phyloP scores from a whole-genome alignment of 2,888 invertebrate species.

The Drosophila picticornis region DNA sequence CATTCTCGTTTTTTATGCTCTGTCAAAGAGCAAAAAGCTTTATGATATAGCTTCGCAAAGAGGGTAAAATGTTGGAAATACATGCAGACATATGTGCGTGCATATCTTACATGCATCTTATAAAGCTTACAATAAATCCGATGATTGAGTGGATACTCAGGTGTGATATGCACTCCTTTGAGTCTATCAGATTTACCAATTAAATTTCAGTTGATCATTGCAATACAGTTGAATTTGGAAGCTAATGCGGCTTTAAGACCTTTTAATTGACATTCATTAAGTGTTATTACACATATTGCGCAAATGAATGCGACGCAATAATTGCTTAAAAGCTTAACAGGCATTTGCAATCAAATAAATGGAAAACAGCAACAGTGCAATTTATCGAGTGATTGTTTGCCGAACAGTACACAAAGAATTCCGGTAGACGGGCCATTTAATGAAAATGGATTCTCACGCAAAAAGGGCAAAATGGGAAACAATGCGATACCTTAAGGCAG shows the following conservation, averaged over 20 bases:
- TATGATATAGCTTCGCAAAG: slow-evolving; percentile 2
- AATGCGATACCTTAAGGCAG: slow-evolving; percentile 38
- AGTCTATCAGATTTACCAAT: not conserved
- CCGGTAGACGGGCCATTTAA: slow-evolving; percentile 1
- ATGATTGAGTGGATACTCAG: not conserved
- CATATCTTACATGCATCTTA: not conserved
- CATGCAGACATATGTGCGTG: not conserved
- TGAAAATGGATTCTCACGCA: slow-evolving; percentile 38
- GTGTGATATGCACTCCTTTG: not conserved
- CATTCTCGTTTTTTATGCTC: slow-evolving; percentile 4
- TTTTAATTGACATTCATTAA: slow-evolving; percentile 15
- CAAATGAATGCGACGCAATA: slow-evolving; percentile 26
- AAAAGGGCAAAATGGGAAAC: slow-evolving; percentile 7
- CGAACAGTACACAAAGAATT: not conserved
- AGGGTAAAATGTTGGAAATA: not conserved
- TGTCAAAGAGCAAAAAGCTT: slow-evolving; percentile 11
- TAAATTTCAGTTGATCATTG: not conserved
- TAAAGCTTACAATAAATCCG: not conserved
- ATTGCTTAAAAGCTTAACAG: slow-evolving; percentile 52
- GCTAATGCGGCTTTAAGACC: not conserved
- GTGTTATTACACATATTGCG: not conserved
- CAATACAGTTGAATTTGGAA: not conserved
- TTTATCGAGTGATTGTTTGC: slow-evolving; percentile 30
- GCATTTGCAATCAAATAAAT: slow-evolving; percentile 76
- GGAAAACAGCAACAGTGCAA: slow-evolving; percentile 48